A percentile compares a stretch with the other conserved stretches of the same genome.
These are phyloP conservation scores for Stomatorhinus ivindoensis DNA, from an alignment of 2,113 vertebrate genomes.

Conservation along the genomic window DNA sequence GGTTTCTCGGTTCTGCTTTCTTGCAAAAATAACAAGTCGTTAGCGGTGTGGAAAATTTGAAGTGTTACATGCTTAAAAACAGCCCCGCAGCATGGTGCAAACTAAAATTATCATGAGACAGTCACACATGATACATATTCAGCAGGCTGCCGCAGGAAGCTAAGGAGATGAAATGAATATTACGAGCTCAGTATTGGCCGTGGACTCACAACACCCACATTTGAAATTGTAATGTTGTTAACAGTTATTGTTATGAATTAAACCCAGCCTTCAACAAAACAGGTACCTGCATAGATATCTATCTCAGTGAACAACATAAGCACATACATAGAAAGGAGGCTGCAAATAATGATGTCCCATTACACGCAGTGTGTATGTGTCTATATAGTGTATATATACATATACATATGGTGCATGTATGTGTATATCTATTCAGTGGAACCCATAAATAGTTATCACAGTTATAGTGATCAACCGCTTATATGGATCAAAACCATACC, in stretches of 20 bases:
- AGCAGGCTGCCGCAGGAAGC: neutral
- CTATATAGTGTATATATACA: too few relatives aligned
- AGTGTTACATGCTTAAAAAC: neutral
- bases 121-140: neutral
- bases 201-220: neutral
- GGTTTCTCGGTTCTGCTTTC: neutral
- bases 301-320: neutral
- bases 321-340: neutral
- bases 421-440: neutral
- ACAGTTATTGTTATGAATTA: neutral
- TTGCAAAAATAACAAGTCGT: neutral
- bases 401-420: neutral
- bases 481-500: too few relatives aligned
- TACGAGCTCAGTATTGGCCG: neutral
- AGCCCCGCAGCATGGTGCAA: neutral
- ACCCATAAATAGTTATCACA: too few relatives aligned
- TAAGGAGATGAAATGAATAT: neutral
- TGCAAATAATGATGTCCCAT: neutral
- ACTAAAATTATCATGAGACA: neutral
- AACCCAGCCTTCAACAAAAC: neutral
- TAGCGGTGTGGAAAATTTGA: neutral
- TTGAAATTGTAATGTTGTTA: neutral
- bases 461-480: too few relatives aligned
- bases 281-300: neutral
- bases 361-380: neutral